Conservation (phyloP, 2,888 invertebrate species). For the Lithophane leautieri region DNA sequence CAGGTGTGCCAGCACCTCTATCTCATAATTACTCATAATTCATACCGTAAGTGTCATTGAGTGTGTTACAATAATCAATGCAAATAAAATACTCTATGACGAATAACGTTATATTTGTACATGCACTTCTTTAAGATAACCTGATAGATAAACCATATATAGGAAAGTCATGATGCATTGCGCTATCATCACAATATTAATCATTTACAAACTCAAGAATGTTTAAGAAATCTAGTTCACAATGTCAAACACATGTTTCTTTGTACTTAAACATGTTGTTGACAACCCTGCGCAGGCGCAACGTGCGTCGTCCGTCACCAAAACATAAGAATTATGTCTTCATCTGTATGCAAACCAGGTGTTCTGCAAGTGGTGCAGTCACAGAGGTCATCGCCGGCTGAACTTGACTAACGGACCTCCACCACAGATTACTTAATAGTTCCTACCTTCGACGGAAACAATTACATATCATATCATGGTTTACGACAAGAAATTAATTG, state of each 20-base stretch:
- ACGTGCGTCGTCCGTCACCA: slow-evolving; percentile 22
- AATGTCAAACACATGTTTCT: slow-evolving; percentile 35
- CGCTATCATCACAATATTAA: slow-evolving; percentile 21
- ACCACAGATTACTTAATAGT: slow-evolving; percentile 44
- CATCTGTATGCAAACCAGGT: slow-evolving; percentile 65
- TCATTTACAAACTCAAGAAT: slow-evolving; percentile 32
- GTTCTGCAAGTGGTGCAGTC: slow-evolving; percentile 45
- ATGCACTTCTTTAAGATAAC: slow-evolving; percentile 18
- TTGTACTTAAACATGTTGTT: slow-evolving; percentile 18
- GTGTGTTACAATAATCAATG: slow-evolving; percentile 5
- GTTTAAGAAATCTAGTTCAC: slow-evolving; percentile 51
- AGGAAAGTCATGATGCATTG: slow-evolving; percentile 33
- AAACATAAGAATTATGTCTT: slow-evolving; percentile 33
- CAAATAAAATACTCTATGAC: slow-evolving; percentile 5
- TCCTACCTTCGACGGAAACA: slow-evolving; percentile 56
- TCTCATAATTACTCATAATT: slow-evolving; percentile 12
- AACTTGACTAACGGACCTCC: slow-evolving; percentile 65
- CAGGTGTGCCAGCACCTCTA: slow-evolving; percentile 5
- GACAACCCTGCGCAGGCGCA: slow-evolving; percentile 14
- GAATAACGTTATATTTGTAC: slow-evolving; percentile 16
- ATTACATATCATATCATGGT: slow-evolving; percentile 43
- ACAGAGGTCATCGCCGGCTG: slow-evolving; percentile 66
- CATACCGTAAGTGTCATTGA: slow-evolving; percentile 2
- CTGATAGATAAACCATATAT: slow-evolving; percentile 26
- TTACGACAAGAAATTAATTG: slow-evolving; percentile 17